These are phyloP conservation scores for Eurypyga helias DNA, from an alignment of 2,113 vertebrate species.

Conservation along the genomic window DNA sequence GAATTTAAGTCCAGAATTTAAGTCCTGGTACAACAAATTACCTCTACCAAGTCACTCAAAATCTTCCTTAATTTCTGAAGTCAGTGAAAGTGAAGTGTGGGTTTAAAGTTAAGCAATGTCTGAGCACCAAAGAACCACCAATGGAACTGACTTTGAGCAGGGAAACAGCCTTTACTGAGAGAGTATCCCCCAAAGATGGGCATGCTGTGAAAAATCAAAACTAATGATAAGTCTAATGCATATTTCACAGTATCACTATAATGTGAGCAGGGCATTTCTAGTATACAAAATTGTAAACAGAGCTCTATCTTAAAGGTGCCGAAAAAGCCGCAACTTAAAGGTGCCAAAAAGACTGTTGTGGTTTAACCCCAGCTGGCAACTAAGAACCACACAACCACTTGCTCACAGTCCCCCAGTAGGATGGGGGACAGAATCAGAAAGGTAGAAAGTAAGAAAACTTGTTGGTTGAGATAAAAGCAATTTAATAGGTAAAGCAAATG, in stretches of 20 bases:
- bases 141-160: not conserved
- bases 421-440: not conserved
- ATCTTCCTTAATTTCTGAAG: not conserved
- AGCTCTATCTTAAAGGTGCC: not conserved
- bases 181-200: rapidly evolving
- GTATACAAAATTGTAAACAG: not conserved
- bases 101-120: not conserved
- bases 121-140: not conserved
- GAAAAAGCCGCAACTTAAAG: not conserved
- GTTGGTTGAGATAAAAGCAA: not conserved
- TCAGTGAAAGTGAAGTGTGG: not conserved
- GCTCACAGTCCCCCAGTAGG: too few species aligned
- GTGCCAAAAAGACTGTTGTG: not conserved
- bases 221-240: not conserved
- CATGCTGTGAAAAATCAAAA: not conserved
- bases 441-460: not conserved
- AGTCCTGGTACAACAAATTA: not conserved
- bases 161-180: not conserved
- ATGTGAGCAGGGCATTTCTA: not conserved
- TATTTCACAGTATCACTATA: not conserved
- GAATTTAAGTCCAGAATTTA: not conserved
- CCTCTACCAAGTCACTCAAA: not conserved
- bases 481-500: not conserved
- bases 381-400: not conserved
- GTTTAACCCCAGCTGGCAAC: not conserved